These are phyloP conservation scores for Pipra filicauda DNA, from an alignment of 2,113 vertebrate species.

Conservation along the genomic window DNA sequence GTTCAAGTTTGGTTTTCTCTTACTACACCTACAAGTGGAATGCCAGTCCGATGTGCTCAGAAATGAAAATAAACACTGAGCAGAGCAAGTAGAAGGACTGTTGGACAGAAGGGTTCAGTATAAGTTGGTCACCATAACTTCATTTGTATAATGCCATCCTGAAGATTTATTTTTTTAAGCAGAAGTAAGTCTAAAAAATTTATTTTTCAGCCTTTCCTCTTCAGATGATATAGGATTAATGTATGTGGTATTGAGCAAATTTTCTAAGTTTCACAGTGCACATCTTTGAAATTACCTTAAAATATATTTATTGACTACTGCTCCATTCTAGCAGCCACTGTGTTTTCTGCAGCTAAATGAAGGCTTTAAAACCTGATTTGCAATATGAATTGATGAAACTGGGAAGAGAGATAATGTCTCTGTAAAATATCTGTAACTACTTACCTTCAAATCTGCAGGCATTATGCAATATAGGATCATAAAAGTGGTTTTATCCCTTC, in stretches of 20 bases:
- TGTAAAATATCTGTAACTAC: neutral
- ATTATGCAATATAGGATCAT: neutral
- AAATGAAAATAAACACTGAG: constrained; percentile 31
- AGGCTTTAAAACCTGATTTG: neutral
- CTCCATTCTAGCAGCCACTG: neutral
- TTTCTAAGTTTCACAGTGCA: neutral
- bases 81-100: neutral
- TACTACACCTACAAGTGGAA: constrained; percentile 46
- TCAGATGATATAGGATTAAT: neutral
- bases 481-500: neutral
- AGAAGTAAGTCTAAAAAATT: neutral
- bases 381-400: neutral
- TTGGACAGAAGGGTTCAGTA: neutral
- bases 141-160: neutral
- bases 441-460: neutral
- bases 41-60: constrained; percentile 28
- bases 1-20: neutral
- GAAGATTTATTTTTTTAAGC: neutral
- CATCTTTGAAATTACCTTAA: neutral
- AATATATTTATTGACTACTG: neutral
- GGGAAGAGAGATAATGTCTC: neutral
- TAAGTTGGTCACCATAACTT: neutral
- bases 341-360: neutral
- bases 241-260: neutral
- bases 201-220: neutral